These are phyloP conservation scores for Bolinopsis microptera DNA, from an alignment of 37 sponge, comb jelly and placozoan species.

Conservation along the genomic window DNA sequence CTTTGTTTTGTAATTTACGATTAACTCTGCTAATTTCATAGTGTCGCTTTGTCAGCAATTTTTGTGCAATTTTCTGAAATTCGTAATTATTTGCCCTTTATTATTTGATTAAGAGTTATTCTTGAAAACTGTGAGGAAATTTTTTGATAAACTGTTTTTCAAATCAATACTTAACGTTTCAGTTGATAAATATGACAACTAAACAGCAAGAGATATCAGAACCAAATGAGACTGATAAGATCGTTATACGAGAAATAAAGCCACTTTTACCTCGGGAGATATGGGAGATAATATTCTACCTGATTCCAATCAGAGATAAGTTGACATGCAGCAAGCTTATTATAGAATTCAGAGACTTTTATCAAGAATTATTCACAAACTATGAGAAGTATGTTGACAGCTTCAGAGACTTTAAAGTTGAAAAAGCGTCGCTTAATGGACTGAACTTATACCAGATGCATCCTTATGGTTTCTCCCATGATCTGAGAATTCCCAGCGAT, in stretches of 20 bases:
- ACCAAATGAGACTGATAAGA: neutral
- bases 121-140: no score
- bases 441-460: neutral
- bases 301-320: neutral
- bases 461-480: neutral
- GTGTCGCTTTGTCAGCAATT: no score
- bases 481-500: neutral
- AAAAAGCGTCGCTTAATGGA: neutral
- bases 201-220: no score
- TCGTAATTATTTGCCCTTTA: no score
- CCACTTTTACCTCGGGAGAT: neutral
- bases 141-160: no score
- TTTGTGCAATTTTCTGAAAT: no score
- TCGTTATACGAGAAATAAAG: neutral
- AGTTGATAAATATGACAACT: no score
- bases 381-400: neutral
- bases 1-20: no score
- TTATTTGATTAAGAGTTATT: no score
- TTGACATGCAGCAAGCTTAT: neutral
- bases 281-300: neutral
- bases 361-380: neutral
- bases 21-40: no score
- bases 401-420: neutral
- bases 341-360: slow-evolving; percentile 1
- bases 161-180: no score